Conservation (phyloP, 2,888 invertebrate genomes). For the Lochmaea capreae region DNA sequence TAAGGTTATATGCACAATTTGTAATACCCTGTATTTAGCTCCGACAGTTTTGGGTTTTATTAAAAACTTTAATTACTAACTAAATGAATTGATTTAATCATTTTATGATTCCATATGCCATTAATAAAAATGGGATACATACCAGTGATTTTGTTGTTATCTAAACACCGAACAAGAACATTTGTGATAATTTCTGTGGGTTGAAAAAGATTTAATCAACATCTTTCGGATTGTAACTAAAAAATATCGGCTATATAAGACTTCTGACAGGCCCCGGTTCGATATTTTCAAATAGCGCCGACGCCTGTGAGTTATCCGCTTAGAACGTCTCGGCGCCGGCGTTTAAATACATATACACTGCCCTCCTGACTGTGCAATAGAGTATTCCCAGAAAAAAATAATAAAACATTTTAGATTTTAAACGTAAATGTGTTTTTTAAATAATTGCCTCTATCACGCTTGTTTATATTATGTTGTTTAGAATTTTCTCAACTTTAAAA, state of each 20-base stretch:
- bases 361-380: too few relatives aligned
- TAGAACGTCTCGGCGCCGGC: conserved; percentile 1
- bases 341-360: not conserved
- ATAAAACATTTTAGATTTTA: too few relatives aligned
- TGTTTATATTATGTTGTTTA: too few relatives aligned
- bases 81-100: too few relatives aligned
- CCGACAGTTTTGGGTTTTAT: too few relatives aligned
- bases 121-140: not conserved
- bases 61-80: too few relatives aligned
- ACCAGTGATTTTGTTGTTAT: conserved; percentile 35
- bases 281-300: conserved; percentile 18
- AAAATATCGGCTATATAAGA: not conserved
- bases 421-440: too few relatives aligned
- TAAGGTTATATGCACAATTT: too few relatives aligned
- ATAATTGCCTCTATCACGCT: too few relatives aligned
- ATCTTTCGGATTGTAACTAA: not conserved
- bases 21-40: too few relatives aligned
- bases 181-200: not conserved
- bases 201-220: not conserved
- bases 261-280: conserved; percentile 2
- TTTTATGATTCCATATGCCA: not conserved
- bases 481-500: too few relatives aligned
- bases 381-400: too few relatives aligned
- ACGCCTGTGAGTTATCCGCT: not conserved
- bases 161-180: conserved; percentile 11